Conservation (phyloP, 2,797 vertebrate genomes). For the Semotilus atromaculatus region DNA sequence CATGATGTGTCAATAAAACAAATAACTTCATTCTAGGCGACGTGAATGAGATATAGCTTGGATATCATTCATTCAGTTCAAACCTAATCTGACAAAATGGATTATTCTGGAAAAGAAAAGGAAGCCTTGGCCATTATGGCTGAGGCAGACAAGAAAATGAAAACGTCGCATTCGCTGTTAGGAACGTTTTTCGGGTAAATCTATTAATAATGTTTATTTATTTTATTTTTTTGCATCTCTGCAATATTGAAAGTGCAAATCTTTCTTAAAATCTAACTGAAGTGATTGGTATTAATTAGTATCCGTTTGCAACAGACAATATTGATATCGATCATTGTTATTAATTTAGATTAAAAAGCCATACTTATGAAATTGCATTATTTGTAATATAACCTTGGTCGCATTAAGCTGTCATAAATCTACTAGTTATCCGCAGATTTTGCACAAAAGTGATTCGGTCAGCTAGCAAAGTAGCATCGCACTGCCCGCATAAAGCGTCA, state of each 20-base stretch:
- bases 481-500: neutral
- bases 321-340: neutral
- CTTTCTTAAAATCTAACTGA: neutral
- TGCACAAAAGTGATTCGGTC: neutral
- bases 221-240: neutral
- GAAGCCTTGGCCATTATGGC: conserved; percentile 81
- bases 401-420: neutral
- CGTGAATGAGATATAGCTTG: conserved; percentile 8
- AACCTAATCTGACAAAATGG: conserved; percentile 67
- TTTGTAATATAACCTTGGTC: neutral
- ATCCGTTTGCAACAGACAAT: neutral
- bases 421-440: neutral
- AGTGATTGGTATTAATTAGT: neutral
- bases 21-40: conserved; percentile 36
- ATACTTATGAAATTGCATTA: neutral
- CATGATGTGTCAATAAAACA: conserved; percentile 47
- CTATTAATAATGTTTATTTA: neutral
- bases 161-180: conserved; percentile 78
- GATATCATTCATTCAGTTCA: neutral
- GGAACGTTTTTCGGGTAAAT: conserved; percentile 81
- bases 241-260: neutral
- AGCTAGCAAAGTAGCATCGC: conserved; percentile 20
- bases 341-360: neutral
- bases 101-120: conserved; percentile 81
- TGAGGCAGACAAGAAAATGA: conserved; percentile 83